These are phyloP conservation scores for Bimastos eiseni DNA, from an alignment of 2,888 invertebrate genomes.

Conservation along the genomic window DNA sequence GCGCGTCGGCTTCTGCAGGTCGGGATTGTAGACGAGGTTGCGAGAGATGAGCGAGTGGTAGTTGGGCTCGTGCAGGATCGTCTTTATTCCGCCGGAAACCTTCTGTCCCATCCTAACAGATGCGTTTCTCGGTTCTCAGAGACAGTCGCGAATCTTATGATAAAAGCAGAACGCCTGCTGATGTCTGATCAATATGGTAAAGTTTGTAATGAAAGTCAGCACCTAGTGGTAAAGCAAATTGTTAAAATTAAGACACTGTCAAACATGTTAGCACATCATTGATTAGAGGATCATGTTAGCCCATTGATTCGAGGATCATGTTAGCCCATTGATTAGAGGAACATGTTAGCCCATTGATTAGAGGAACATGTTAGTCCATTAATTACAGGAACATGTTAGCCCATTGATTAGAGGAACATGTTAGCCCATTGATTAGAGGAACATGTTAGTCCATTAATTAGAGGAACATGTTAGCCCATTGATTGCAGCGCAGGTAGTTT, in stretches of 20 bases:
- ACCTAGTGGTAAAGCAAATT: background rate
- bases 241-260: background rate
- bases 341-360: too few species aligned
- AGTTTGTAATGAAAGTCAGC: background rate
- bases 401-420: too few species aligned
- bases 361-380: too few species aligned
- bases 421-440: too few species aligned
- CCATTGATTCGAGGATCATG: too few species aligned
- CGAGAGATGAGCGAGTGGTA: conserved; percentile 77
- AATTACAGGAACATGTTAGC: too few species aligned
- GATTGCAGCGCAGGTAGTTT: too few species aligned
- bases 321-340: too few species aligned
- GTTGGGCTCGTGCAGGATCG: conserved; percentile 58
- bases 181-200: background rate
- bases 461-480: too few species aligned
- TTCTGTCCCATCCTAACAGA: conserved; percentile 44
- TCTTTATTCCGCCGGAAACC: conserved; percentile 69
- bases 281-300: too few species aligned
- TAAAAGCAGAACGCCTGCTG: background rate
- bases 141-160: background rate
- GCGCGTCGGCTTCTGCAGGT: conserved; percentile 93
- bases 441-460: too few species aligned
- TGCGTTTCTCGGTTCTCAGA: background rate
- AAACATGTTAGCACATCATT: too few species aligned
- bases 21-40: conserved; percentile 94